Base-by-base conservation (phyloP, 2,113 vertebrate species). In the Gymnarchus niloticus region DNA sequence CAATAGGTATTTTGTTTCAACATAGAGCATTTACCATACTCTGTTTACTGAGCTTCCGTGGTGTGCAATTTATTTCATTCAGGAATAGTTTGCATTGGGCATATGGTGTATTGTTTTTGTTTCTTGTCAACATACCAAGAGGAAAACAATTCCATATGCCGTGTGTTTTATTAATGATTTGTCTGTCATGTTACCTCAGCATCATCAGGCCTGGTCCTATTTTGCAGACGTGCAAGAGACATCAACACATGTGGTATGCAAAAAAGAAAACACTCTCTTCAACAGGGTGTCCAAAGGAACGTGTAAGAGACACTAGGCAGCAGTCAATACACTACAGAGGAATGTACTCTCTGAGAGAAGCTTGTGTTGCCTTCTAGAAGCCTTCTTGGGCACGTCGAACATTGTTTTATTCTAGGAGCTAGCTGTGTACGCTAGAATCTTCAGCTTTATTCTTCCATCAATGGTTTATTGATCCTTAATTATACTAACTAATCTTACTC, bases 171-270 rank as follows among this genome's bases (percentile, higher is more conserved):
- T 84, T 59, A 48, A 84, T 48, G 83, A 44, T 28, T 46, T 57
- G n/a, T 84, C 83, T 65, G 83, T 84, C 83, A 65, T 48, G 41
- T 51, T 37, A 61, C 46, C 49, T 51, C 80, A 81, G 80, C 25
- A 3, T 81, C 80, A 81, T 28, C 25, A 82, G 80, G 25, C 25
- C 80, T 8, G 51, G 14, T 23, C 51, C 14, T 82, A 10, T 33
- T 54, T 28, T 82, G 17, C 25, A 82, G 80, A 82, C 23, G n/a
- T 54, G 51, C 48, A 54, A 33, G 51, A 33, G n/a, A 82, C 80
- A 82, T 82, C 80, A 54, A 37, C 25, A 37, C 25, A 21, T n/a
- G 2, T 8, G 7, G 21, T 17, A 25, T 25, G 59, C 19, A 33
- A 28, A 10, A 54, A n/a, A 54, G 33, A 56, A 81, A 54, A 48